Evolutionary conservation across 2,797 vertebrate genomes (phyloP).

Genomic region (Myotis daubentonii): DNA sequence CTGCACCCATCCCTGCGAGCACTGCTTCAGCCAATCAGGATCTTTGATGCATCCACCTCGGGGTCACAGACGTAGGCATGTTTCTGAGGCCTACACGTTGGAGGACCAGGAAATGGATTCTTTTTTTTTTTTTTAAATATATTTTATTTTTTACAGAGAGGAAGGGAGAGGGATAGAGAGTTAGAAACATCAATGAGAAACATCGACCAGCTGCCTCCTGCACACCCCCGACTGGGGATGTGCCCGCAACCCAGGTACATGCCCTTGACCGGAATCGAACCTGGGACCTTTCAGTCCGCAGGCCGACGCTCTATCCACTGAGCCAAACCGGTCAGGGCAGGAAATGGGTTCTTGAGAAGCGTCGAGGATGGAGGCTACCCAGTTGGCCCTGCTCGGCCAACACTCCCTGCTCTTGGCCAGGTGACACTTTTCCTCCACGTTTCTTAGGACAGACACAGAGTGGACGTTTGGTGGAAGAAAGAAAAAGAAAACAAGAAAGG

Average conservation of each 20-base stretch:
- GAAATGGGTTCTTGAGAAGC: slow-evolving; percentile 15
- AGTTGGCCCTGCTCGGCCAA: neutral
- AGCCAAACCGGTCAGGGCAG: neutral
- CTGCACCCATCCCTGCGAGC: neutral
- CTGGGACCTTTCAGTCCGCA: too few relatives aligned
- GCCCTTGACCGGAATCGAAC: too few relatives aligned
- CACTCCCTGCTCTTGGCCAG: neutral
- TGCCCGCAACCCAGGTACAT: too few relatives aligned
- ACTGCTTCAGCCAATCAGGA: neutral
- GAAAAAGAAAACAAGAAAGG: neutral
- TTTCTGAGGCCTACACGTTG: neutral
- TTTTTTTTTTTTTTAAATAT: neutral
- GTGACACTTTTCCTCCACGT: slow-evolving; percentile 37
- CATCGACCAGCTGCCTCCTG: too few relatives aligned
- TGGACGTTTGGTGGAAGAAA: neutral
- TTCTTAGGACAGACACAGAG: slow-evolving; percentile 32
- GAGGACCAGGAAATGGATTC: neutral
- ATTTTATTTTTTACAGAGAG: too few relatives aligned
- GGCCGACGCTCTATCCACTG: too few relatives aligned
- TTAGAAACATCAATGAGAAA: too few relatives aligned
- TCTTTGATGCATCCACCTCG: neutral
- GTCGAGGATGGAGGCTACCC: neutral
- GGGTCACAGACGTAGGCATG: neutral
- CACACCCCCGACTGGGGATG: too few relatives aligned
- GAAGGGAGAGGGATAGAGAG: too few relatives aligned